Conservation (phyloP, 1,140 invertebrate species). For the Hycleus cichorii region DNA sequence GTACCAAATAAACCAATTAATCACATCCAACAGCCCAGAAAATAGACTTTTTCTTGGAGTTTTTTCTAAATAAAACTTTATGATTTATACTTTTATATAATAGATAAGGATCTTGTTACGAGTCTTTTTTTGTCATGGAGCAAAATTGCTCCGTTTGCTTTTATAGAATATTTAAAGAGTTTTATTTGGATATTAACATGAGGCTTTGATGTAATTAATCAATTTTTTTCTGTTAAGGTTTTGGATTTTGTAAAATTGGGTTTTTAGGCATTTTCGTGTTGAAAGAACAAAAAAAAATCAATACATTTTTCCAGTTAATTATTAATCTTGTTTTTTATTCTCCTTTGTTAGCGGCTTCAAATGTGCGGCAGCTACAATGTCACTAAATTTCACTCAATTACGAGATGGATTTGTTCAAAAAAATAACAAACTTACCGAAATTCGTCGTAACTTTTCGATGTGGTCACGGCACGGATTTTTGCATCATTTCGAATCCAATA, state of each 20-base stretch:
- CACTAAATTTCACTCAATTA: conserved; percentile 25
- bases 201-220: background rate
- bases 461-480: conserved; percentile 51
- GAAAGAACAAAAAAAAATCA: background rate
- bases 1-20: conserved; percentile 49
- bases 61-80: no score
- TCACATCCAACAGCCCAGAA: conserved; percentile 72
- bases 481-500: conserved; percentile 54
- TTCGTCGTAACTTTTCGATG: conserved; percentile 51
- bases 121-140: background rate
- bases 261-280: background rate
- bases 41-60: conserved; percentile 41
- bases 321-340: conserved; percentile 35
- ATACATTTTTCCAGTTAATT: conserved; percentile 15
- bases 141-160: background rate
- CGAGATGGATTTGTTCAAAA: background rate
- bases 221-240: background rate
- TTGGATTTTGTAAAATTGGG: background rate
- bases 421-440: conserved; percentile 43
- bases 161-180: background rate
- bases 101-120: background rate
- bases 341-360: conserved; percentile 38
- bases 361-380: conserved; percentile 46
- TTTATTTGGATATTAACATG: background rate
- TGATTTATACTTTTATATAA: background rate